Evolutionary conservation across 2,888 invertebrate genomes (phyloP), one percentile per base, ranked within the genome.

Genomic region (Anaspis maculata): DNA sequence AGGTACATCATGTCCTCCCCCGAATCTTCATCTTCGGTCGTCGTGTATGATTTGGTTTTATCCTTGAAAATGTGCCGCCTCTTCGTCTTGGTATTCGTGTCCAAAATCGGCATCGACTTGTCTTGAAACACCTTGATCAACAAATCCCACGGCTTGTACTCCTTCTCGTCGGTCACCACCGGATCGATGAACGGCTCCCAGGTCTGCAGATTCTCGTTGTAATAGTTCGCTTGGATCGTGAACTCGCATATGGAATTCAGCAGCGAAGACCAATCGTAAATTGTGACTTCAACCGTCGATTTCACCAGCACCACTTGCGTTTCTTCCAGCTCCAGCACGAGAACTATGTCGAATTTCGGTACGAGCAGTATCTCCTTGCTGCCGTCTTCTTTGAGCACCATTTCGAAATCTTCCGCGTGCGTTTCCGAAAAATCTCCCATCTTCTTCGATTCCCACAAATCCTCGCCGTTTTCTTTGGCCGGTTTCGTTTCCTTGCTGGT

Each of bases 151-250:
- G 84, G 81, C 34, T 76, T 69, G 56, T 79, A 81, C 2, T 71
- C 61, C 42, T 77, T 77, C 57, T 82, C 81, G 16, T 72, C 70
- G 24, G 75, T 70, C 1, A 78, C 73, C 0, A 79, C 74, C 0
- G 87, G 84, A 49, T 89, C 89, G 1, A 89, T 61, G 1, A 91
- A 61, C 0, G 90, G 90, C 56, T 92, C 90, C 91, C 91, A 92
- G 5, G 72, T 51, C 46, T 65, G 65, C 15, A 56, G 39, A 34
- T 45, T 50, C 32, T 64, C 64, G 39, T 65, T 65, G 41, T 61
- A 66, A 42, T 63, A 66, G 47, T 66, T 67, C 0, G 72, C 73
- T 36, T 68, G 68, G 3, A 70, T 31, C 1, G 69, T 65, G 1
- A 72, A 32, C 2, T 68, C 64, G 1, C 63, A 57, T 3, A 57